phyloP scores from a whole-genome alignment of 2,113 vertebrate species.

The Nothobranchius kuhntae region DNA sequence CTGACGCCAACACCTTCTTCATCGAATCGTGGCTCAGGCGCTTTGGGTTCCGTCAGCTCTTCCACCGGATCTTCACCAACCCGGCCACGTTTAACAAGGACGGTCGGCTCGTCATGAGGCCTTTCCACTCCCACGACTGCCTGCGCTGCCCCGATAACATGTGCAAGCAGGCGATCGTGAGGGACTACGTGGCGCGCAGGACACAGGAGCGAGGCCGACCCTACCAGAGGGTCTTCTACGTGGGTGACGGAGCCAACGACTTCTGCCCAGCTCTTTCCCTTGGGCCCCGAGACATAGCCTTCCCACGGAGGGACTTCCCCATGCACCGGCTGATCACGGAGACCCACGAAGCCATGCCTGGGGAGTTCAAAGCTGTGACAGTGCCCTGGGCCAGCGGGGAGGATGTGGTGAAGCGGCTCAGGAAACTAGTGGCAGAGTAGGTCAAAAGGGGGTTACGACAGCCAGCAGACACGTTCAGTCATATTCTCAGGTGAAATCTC shows the following conservation, averaged over 20 bases:
- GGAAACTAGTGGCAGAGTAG: slow-evolving; percentile 81
- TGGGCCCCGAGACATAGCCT: slow-evolving; percentile 83
- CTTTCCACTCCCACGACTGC: slow-evolving; percentile 93
- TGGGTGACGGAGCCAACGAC: slow-evolving; percentile 96
- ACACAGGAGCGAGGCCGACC: slow-evolving; percentile 81
- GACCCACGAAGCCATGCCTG: slow-evolving; percentile 82
- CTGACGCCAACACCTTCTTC: slow-evolving; percentile 92
- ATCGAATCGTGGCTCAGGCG: slow-evolving; percentile 86
- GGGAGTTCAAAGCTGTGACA: slow-evolving; percentile 84
- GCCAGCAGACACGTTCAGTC: slow-evolving; percentile 19
- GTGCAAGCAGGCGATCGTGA: slow-evolving; percentile 91
- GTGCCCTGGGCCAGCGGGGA: slow-evolving; percentile 88
- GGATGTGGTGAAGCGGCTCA: slow-evolving; percentile 85
- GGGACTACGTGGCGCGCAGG: slow-evolving; percentile 85
- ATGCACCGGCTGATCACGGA: slow-evolving; percentile 91
- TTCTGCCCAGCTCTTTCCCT: slow-evolving; percentile 88
- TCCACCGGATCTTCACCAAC: slow-evolving; percentile 91
- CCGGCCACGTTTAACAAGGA: slow-evolving; percentile 85
- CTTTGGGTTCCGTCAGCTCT: slow-evolving; percentile 79
- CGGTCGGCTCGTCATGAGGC: slow-evolving; percentile 85
- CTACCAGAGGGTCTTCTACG: slow-evolving; percentile 89
- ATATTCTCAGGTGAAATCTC: slow-evolving; percentile 48
- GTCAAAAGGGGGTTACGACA: neutral
- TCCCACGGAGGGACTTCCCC: slow-evolving; percentile 88
- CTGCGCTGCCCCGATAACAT: slow-evolving; percentile 89